Conservation (phyloP, 1,140 invertebrate species). For the Camponotus vicinus region DNA sequence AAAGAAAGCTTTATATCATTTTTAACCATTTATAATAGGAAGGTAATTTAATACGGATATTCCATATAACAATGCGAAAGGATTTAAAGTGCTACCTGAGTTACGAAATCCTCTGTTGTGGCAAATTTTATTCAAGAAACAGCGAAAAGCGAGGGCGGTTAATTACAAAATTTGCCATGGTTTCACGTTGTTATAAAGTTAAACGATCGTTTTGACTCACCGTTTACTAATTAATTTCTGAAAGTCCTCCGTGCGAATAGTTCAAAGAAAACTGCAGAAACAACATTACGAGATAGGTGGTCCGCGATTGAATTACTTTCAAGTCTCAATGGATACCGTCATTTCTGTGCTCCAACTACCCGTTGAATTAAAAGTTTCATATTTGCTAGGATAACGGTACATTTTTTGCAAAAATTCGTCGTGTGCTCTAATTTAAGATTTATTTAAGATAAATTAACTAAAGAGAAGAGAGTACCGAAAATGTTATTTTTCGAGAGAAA, state of each 20-base stretch:
- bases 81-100: not conserved
- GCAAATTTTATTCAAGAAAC: constrained; percentile 56
- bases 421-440: not conserved
- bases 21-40: constrained; percentile 35
- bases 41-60: constrained; percentile 31
- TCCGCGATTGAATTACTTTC: constrained; percentile 57
- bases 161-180: constrained; percentile 53
- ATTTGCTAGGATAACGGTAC: not conserved
- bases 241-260: constrained; percentile 51
- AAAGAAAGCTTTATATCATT: not conserved
- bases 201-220: constrained; percentile 61
- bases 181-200: constrained; percentile 60
- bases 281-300: constrained; percentile 48
- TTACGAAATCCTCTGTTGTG: constrained; percentile 31
- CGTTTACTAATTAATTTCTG: constrained; percentile 62
- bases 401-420: constrained; percentile 6
- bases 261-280: constrained; percentile 62
- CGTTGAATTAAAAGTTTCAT: constrained; percentile 40
- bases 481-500: not conserved
- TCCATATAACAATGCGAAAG: constrained; percentile 1
- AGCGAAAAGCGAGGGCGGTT: constrained; percentile 19
- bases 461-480: not conserved
- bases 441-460: not conserved
- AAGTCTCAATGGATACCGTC: constrained; percentile 53
- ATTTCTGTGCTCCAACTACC: constrained; percentile 34